These are phyloP conservation scores for Lagopus leucura DNA, from an alignment of 2,113 vertebrate genomes.

Conservation along the genomic window DNA sequence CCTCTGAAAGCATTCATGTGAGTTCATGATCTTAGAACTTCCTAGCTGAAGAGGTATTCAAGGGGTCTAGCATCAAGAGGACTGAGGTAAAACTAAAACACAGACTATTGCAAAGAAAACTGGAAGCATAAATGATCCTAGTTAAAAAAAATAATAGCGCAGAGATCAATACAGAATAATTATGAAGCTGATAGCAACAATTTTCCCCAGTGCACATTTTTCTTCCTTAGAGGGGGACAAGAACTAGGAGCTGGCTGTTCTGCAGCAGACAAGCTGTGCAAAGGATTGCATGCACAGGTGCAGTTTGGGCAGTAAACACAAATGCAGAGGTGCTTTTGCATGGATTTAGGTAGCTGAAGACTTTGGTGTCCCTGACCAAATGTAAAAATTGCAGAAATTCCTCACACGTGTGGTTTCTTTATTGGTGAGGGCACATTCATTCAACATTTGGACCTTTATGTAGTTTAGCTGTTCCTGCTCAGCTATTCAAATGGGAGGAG, in stretches of 20 bases:
- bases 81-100: not conserved
- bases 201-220: not conserved
- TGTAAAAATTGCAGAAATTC: not conserved
- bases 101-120: not conserved
- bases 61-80: not conserved
- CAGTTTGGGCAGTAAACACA: not conserved
- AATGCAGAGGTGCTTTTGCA: not conserved
- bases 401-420: fast-evolving
- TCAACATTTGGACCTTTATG: not conserved
- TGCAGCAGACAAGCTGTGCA: not conserved
- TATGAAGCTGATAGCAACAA: not conserved
- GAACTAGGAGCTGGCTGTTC: fast-evolving
- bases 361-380: not conserved
- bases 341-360: not conserved
- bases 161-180: not conserved
- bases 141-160: fast-evolving
- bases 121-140: not conserved
- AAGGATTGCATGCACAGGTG: fast-evolving
- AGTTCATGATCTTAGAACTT: not conserved
- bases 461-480: not conserved
- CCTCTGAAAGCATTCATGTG: not conserved
- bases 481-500: not conserved
- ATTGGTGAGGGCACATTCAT: not conserved
- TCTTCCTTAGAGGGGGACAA: not conserved
- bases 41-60: not conserved